These are phyloP conservation scores for Lasioglossum albipes DNA, from an alignment of 1,140 invertebrate genomes.

Conservation along the genomic window DNA sequence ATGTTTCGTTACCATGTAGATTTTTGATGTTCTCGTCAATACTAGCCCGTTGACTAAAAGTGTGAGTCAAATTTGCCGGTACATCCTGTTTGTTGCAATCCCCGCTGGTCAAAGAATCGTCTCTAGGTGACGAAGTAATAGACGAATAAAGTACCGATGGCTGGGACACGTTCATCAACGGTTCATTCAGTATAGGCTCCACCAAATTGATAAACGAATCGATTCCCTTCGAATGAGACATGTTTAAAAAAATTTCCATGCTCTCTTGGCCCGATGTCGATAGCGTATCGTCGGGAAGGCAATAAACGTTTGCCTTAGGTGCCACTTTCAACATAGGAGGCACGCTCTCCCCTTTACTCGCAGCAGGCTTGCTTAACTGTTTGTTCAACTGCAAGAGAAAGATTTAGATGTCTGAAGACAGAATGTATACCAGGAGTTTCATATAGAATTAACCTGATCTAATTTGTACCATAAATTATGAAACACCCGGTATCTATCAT, in stretches of 20 bases:
- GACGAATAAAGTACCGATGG: constrained; percentile 72
- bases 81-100: constrained; percentile 23
- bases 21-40: background rate
- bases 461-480: too few species aligned
- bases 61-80: background rate
- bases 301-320: constrained; percentile 24
- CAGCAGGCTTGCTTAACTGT: constrained; percentile 17
- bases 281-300: constrained; percentile 42
- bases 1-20: constrained; percentile 23
- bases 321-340: constrained; percentile 65
- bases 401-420: constrained; percentile 1
- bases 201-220: constrained; percentile 74
- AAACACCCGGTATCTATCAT: too few species aligned
- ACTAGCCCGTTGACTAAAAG: background rate
- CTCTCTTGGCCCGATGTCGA: constrained; percentile 69
- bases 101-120: constrained; percentile 9
- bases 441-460: too few species aligned
- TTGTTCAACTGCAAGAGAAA: constrained; percentile 17
- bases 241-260: constrained; percentile 74
- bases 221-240: constrained; percentile 72
- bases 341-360: constrained; percentile 53
- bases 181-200: constrained; percentile 69
- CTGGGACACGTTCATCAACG: constrained; percentile 73
- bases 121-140: constrained; percentile 54
- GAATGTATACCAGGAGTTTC: background rate